phyloP scores from a whole-genome alignment of 2,888 invertebrate genomes.

The Tiphia femorata region DNA sequence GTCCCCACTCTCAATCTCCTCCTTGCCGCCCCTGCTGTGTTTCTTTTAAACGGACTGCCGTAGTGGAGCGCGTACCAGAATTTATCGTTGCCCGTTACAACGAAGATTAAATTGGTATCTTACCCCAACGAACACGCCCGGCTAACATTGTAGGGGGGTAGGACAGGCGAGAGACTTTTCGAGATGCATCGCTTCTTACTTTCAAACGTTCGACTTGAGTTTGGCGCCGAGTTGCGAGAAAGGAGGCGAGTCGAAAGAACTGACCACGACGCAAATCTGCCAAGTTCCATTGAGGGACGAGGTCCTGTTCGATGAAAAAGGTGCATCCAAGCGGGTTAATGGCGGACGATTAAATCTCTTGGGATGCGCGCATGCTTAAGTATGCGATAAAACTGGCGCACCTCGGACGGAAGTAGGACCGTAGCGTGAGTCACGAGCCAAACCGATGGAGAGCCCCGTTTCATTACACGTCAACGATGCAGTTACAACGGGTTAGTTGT shows the following conservation, averaged over 20 bases:
- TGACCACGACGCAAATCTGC: too few relatives aligned
- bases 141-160: constrained; percentile 16
- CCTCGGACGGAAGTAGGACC: neutral
- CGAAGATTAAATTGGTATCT: constrained; percentile 44
- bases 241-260: too few relatives aligned
- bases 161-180: neutral
- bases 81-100: constrained; percentile 34
- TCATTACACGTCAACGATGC: constrained; percentile 49
- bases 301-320: neutral
- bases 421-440: constrained; percentile 33
- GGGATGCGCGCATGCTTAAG: constrained; percentile 19
- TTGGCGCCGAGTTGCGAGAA: too few relatives aligned
- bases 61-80: constrained; percentile 15
- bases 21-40: constrained; percentile 25
- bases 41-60: constrained; percentile 43
- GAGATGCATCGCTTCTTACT: neutral
- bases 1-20: neutral
- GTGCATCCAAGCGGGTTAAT: constrained; percentile 13
- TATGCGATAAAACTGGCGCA: neutral
- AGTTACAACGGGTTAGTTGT: constrained; percentile 44
- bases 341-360: constrained; percentile 12
- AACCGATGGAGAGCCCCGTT: constrained; percentile 29
- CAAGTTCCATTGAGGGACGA: neutral
- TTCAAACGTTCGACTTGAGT: neutral
- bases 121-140: neutral